These are phyloP conservation scores for Ophion ellenae DNA, from an alignment of 2,888 invertebrate species.

Conservation along the genomic window DNA sequence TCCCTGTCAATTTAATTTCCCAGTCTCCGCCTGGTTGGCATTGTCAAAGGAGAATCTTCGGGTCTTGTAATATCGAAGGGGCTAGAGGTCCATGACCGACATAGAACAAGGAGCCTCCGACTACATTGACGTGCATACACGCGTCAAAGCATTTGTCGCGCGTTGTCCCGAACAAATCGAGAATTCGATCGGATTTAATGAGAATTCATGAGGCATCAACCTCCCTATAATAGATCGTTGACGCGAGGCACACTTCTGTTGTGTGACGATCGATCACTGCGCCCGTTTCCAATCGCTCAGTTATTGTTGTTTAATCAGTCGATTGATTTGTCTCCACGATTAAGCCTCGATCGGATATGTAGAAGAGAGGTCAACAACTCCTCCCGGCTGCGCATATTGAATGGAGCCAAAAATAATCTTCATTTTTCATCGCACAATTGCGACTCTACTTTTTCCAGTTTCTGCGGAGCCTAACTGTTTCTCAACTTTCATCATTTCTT, in stretches of 20 bases:
- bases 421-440: background rate
- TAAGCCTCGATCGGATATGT: background rate
- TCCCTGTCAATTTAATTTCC: conserved; percentile 49
- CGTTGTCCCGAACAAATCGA: conserved; percentile 43
- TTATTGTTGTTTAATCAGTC: conserved; percentile 56
- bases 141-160: conserved; percentile 19
- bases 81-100: background rate
- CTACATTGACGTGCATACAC: background rate
- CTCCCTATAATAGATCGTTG: conserved; percentile 46
- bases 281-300: conserved; percentile 25
- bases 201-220: conserved; percentile 54
- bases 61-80: conserved; percentile 16
- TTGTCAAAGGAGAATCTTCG: conserved; percentile 53
- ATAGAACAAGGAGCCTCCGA: background rate
- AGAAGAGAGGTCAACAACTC: background rate
- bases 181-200: conserved; percentile 46
- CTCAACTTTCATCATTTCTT: background rate
- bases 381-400: background rate
- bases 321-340: conserved; percentile 36
- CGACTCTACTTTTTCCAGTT: background rate
- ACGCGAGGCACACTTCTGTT: conserved; percentile 14
- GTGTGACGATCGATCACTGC: conserved; percentile 34
- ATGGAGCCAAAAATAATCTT: background rate
- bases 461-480: background rate
- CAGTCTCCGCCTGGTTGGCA: conserved; percentile 18